phyloP scores from a whole-genome alignment of 2,797 vertebrate species.

The Monodelphis domestica region DNA sequence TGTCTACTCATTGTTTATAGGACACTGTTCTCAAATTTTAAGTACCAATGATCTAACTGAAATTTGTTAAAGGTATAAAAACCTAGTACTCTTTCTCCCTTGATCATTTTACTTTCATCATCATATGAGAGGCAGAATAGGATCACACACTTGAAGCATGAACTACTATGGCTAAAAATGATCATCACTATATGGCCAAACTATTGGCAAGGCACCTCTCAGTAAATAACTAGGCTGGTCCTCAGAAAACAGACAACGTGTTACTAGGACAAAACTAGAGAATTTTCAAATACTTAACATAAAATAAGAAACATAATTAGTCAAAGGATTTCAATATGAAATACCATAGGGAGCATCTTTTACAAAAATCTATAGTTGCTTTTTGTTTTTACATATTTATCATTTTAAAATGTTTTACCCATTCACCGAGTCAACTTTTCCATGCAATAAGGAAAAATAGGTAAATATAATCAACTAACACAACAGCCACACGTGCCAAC shows the following conservation, averaged over 20 bases:
- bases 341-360: background rate
- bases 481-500: background rate
- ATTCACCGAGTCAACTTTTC: background rate
- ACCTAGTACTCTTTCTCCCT: background rate
- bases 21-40: background rate
- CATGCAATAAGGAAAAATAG: background rate
- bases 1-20: background rate
- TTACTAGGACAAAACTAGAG: background rate
- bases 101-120: background rate
- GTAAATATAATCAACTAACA: background rate
- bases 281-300: background rate
- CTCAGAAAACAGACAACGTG: background rate
- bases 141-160: background rate
- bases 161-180: background rate
- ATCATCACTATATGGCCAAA: background rate
- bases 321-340: background rate
- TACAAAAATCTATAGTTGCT: background rate
- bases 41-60: background rate
- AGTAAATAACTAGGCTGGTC: background rate
- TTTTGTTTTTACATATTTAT: background rate
- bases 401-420: background rate
- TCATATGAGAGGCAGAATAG: background rate
- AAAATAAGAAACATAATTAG: background rate
- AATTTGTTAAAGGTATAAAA: background rate
- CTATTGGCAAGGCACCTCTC: background rate